These are phyloP conservation scores for Papilio aristodemus DNA, from an alignment of 1,140 invertebrate genomes.

Conservation along the genomic window DNA sequence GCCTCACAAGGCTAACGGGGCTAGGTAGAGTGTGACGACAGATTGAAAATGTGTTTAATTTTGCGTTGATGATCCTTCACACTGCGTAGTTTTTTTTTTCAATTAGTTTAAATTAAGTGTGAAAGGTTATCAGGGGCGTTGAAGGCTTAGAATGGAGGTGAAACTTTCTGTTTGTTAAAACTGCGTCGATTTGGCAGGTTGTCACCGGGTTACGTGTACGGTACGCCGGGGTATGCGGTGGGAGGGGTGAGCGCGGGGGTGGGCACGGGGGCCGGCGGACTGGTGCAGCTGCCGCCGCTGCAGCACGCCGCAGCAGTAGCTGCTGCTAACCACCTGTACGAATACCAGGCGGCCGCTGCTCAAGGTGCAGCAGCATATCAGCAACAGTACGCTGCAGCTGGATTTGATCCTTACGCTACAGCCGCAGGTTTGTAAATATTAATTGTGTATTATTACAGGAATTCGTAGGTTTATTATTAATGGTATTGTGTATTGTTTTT, in stretches of 20 bases:
- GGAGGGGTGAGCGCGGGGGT: conserved; percentile 80
- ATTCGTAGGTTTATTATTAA: neutral
- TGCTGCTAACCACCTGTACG: conserved; percentile 86
- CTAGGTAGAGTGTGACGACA: conserved; percentile 73
- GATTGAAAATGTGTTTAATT: conserved; percentile 58
- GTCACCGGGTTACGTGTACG: conserved; percentile 88
- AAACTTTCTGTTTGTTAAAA: neutral
- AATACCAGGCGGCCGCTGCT: conserved; percentile 86
- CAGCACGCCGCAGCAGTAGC: conserved; percentile 87
- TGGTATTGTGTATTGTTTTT: conserved; percentile 1
- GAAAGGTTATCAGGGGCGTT: conserved; percentile 42
- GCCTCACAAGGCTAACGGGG: conserved; percentile 68
- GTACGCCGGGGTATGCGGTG: conserved; percentile 83
- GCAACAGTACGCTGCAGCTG: conserved; percentile 84
- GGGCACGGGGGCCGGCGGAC: conserved; percentile 69
- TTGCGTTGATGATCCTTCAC: conserved; percentile 51
- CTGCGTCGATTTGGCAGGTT: conserved; percentile 78
- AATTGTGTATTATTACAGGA: neutral
- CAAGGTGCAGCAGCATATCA: conserved; percentile 84
- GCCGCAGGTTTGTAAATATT: conserved; percentile 52
- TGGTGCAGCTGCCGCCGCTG: conserved; percentile 85
- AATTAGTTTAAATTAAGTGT: conserved; percentile 33
- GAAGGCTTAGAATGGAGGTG: neutral
- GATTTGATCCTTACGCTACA: conserved; percentile 85
- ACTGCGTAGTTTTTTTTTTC: conserved; percentile 33